Base-by-base conservation (phyloP, 2,113 vertebrate species). In the Xenopus borealis region DNA sequence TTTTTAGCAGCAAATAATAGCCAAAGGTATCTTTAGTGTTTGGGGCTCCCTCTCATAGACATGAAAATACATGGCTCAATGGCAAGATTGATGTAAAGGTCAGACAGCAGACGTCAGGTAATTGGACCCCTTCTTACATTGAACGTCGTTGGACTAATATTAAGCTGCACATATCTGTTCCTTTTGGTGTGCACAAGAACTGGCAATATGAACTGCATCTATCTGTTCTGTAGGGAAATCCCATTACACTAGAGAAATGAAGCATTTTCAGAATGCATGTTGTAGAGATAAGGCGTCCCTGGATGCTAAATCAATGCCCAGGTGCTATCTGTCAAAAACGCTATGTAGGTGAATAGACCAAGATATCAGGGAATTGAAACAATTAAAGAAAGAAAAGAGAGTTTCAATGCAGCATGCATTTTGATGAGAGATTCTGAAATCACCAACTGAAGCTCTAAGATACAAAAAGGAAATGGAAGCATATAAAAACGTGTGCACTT, bases 291-390 rank as follows among this genome's bases (percentile, higher is more conserved):
- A 55, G 16, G 53, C 7, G 18, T 55, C 17, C 53, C 53, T 55
- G 53, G 53, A 55, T 55, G 53, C 53, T 55, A 55, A 55, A 55
- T 55, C 53, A 55, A 55, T 55, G 53, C 53, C 13, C 53, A 55
- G 53, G 53, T 55, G 53, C 53, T 55, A 55, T 55, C 53, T 55
- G 53, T 55, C 53, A 55, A n/a, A 16, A 16, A 55, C 7, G 53
- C 53, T 55, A 55, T 55, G 53, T 55, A 55, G 53, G 53, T 55
- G 53, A 55, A 55, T 55, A 55, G 53, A 55, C 53, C 53, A 55
- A 55, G 53, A 55, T 55, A 55, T 55, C 53, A 55, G 53, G 53
- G 53, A 55, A 55, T 55, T 55, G 53, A 55, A 55, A 55, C 53
- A 55, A 55, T 55, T 55, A 55, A 55, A 55, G 53, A n/a, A 55